Percentiles rank a stretch among this genome's conserved stretches.
These are phyloP conservation scores for Pseudomugil tenellus DNA, from an alignment of 2,797 vertebrate genomes.

Conservation along the genomic window DNA sequence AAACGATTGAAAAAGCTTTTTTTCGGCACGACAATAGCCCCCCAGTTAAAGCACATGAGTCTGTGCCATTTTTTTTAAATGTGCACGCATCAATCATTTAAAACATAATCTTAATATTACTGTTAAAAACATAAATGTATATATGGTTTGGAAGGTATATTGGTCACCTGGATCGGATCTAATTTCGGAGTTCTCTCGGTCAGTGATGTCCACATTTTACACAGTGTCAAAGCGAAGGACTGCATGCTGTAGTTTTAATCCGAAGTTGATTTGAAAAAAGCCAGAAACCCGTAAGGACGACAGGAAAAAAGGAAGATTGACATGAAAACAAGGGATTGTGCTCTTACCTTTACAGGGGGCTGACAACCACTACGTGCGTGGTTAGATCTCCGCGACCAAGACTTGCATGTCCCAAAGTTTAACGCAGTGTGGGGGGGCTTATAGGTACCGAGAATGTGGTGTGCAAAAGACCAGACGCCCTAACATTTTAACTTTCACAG, in stretches of 20 bases:
- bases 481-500: constrained; percentile 90
- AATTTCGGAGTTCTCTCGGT: constrained; percentile 67
- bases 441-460: constrained; percentile 81
- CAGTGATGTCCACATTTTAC: constrained; percentile 52
- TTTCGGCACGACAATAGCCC: constrained; percentile 41
- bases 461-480: constrained; percentile 85
- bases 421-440: constrained; percentile 83
- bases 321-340: constrained; percentile 76
- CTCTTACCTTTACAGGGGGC: constrained; percentile 95
- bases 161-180: constrained; percentile 64
- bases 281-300: constrained; percentile 54
- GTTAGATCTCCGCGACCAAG: constrained; percentile 93
- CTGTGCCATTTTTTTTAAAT: background rate
- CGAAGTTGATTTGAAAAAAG: constrained; percentile 63
- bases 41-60: constrained; percentile 13
- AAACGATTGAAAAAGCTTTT: constrained; percentile 44
- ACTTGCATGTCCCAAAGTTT: constrained; percentile 98
- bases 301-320: constrained; percentile 64
- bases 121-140: background rate
- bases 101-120: constrained; percentile 26
- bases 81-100: constrained; percentile 16
- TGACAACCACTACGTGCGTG: constrained; percentile 90
- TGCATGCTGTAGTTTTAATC: constrained; percentile 65
- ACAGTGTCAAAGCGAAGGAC: constrained; percentile 47
- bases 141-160: constrained; percentile 14